Base-by-base conservation (phyloP, 2,888 invertebrate genomes). In the Herminia tarsipennalis region DNA sequence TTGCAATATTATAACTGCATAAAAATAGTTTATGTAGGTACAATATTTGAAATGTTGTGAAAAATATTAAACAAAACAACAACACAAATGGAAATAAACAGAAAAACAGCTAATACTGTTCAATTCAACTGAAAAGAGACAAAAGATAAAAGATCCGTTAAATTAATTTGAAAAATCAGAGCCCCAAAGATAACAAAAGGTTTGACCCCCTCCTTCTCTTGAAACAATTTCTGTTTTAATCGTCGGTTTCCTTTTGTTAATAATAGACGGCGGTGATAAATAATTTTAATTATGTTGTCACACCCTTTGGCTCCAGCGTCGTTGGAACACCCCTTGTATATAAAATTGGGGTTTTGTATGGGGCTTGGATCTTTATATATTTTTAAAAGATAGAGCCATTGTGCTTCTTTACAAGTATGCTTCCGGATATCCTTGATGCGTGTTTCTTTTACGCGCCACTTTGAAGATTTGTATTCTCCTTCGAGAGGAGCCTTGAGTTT, bases 281-380 rank as follows among this genome's bases (percentile, higher is more conserved):
- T 58, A 49, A 64, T 55, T 40, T 55, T 47, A 65, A 65, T 64
- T 45, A 65, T 28, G 32, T 27, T 37, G 39, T 50, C 52, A 42
- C 10, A 46, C 45, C 54, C 54, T 52, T 51, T 49, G 9, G 29
- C 12, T 12, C 14, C 21, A 20, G 42, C 9, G 35, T 51, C 42
- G 21, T 30, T 48, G 44, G 30, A 18, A 37, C 41, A 39, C 20
- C 46, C 43, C 18, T 17, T 45, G 21, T 45, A 41, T 47, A 49
- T 38, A 33, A 28, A 33, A 10, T 30, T 2, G 25, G 30, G 25
- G 25, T n/a, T 9, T 22, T 37, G 35, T 29, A 32, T 18, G 21
- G 25, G 21, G 24, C 9, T 18, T 8, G 4, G 28, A 4, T 5
- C 1, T 35, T 17, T 27, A 18, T 1, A 12, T 28, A 2, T 5